phyloP scores from a whole-genome alignment of 2,888 invertebrate species.

The Leptura quadrifasciata region DNA sequence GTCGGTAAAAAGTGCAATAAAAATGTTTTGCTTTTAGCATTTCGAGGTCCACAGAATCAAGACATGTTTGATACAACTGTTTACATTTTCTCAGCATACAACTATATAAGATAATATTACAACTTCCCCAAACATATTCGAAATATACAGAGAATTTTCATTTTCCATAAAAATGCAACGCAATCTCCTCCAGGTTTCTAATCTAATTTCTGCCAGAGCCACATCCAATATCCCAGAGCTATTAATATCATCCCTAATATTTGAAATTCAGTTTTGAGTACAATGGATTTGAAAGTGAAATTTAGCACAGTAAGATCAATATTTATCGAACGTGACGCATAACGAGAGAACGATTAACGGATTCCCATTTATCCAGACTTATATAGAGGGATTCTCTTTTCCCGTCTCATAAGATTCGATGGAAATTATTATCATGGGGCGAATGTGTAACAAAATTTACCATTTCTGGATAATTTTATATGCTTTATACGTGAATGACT shows the following conservation, averaged over 20 bases:
- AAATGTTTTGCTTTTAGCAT: no score
- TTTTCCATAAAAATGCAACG: background rate
- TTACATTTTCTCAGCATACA: no score
- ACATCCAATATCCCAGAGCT: conserved; percentile 11
- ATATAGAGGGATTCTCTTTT: background rate
- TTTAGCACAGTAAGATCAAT: conserved; percentile 27
- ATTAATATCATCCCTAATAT: conserved; percentile 22
- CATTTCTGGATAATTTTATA: background rate
- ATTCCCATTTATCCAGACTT: conserved; percentile 22
- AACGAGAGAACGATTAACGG: conserved; percentile 26
- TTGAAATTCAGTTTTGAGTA: conserved; percentile 17
- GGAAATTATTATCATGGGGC: background rate
- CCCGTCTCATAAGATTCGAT: background rate
- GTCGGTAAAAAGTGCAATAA: no score
- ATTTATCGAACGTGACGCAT: conserved; percentile 39
- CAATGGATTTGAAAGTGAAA: conserved; percentile 35
- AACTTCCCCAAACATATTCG: background rate
- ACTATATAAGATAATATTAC: background rate
- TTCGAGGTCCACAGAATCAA: no score
- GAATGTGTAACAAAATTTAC: background rate
- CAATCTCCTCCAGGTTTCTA: conserved; percentile 3
- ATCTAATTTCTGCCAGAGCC: conserved; percentile 9
- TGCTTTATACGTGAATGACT: background rate
- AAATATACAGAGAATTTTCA: background rate
- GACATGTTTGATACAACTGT: no score